Percentiles rank a stretch among this genome's conserved stretches.
These are phyloP conservation scores for Drosophila fuyamai DNA, from an alignment of 1,140 invertebrate species.

Conservation along the genomic window DNA sequence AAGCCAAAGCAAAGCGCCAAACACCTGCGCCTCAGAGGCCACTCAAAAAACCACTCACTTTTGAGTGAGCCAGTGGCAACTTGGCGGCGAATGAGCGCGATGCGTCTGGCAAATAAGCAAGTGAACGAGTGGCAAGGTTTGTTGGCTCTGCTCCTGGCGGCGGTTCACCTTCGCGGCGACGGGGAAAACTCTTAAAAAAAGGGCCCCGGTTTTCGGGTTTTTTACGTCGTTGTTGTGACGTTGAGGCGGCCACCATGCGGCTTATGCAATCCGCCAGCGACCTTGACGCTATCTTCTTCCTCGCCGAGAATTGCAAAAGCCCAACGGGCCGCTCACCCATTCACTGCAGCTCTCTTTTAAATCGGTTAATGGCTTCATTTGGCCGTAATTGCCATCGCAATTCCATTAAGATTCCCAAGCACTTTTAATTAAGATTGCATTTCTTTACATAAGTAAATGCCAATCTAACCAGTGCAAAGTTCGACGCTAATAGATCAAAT, in stretches of 20 bases:
- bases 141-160: slow-evolving; percentile 70
- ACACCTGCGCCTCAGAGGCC: slow-evolving; percentile 23
- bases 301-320: slow-evolving; percentile 52
- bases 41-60: slow-evolving; percentile 27
- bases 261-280: slow-evolving; percentile 65
- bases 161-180: slow-evolving; percentile 66
- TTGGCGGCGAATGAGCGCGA: slow-evolving; percentile 54
- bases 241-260: slow-evolving; percentile 3
- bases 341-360: slow-evolving; percentile 33
- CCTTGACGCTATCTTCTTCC: slow-evolving; percentile 59
- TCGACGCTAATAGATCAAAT: slow-evolving; percentile 14
- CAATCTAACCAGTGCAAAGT: slow-evolving; percentile 36
- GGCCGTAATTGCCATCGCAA: slow-evolving; percentile 40
- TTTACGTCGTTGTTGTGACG: slow-evolving; percentile 54
- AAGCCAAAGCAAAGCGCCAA: slow-evolving; percentile 36
- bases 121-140: slow-evolving; percentile 57
- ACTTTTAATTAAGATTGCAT: slow-evolving; percentile 38
- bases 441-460: slow-evolving; percentile 30
- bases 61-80: slow-evolving; percentile 20
- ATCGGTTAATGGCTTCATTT: slow-evolving; percentile 51
- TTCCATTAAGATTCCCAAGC: slow-evolving; percentile 37
- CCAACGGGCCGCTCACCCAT: slow-evolving; percentile 34
- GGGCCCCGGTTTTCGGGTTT: slow-evolving; percentile 56
- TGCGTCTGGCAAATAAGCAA: slow-evolving; percentile 33
- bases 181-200: slow-evolving; percentile 23